These are phyloP conservation scores for Threskiornis aethiopicus DNA, from an alignment of 2,797 vertebrate species.

Conservation along the genomic window DNA sequence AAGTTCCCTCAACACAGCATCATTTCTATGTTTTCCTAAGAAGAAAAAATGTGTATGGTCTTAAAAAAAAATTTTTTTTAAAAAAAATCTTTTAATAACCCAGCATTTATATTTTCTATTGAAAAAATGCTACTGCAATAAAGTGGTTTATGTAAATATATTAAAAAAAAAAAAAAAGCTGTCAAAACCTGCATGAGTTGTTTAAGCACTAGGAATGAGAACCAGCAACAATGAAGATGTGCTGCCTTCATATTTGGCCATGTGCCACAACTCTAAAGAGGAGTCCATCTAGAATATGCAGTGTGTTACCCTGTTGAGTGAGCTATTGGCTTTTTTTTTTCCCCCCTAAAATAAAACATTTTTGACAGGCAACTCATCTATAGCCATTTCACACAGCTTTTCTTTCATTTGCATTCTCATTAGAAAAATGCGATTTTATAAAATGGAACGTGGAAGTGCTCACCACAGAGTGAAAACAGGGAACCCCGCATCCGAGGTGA, in stretches of 20 bases:
- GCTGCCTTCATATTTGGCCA: slow-evolving; percentile 77
- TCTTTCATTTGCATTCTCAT: slow-evolving; percentile 89
- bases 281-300: slow-evolving; percentile 72
- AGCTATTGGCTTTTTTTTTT: not conserved
- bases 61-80: not conserved
- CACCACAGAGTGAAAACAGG: slow-evolving; percentile 50
- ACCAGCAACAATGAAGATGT: slow-evolving; percentile 76
- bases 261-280: slow-evolving; percentile 71
- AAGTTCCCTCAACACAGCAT: not conserved
- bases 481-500: slow-evolving; percentile 72
- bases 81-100: not conserved
- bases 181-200: slow-evolving; percentile 77
- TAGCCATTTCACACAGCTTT: slow-evolving; percentile 83
- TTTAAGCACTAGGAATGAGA: slow-evolving; percentile 75
- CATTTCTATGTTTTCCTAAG: not conserved
- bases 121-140: slow-evolving; percentile 19
- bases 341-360: slow-evolving; percentile 77
- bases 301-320: slow-evolving; percentile 55
- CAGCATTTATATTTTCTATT: slow-evolving; percentile 21
- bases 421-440: slow-evolving; percentile 85
- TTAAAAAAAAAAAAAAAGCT: slow-evolving; percentile 28
- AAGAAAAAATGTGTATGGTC: rapidly evolving
- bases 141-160: slow-evolving; percentile 61
- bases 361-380: slow-evolving; percentile 86
- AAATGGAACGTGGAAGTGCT: slow-evolving; percentile 76